Percentiles rank a stretch among this genome's conserved stretches.
phyloP scores from a whole-genome alignment of 2,797 vertebrate genomes.

The Gouania willdenowi region DNA sequence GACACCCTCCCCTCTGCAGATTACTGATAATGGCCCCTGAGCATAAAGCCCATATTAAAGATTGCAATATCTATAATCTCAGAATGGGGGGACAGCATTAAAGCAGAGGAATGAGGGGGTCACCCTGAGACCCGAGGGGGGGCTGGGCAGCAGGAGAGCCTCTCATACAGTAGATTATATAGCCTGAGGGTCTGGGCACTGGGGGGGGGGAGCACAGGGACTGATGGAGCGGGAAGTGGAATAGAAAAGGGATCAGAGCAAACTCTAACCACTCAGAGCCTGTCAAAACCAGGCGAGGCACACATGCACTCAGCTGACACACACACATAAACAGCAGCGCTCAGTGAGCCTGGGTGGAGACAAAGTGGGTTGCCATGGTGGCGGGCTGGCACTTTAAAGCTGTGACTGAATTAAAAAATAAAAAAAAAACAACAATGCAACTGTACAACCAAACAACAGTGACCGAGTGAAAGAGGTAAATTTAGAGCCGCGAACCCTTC shows the following conservation, averaged over 20 bases:
- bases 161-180: conserved; percentile 69
- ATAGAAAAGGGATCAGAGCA: conserved; percentile 63
- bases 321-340: conserved; percentile 9
- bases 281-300: conserved; percentile 57
- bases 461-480: conserved; percentile 40
- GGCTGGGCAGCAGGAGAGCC: conserved; percentile 43
- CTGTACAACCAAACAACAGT: conserved; percentile 42
- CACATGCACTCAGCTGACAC: conserved; percentile 28
- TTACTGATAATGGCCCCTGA: conserved; percentile 78
- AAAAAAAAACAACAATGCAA: conserved; percentile 26
- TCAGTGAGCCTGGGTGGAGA: conserved; percentile 48
- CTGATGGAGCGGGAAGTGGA: conserved; percentile 61
- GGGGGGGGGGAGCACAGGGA: conserved; percentile 48
- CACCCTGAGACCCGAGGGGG: conserved; percentile 60
- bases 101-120: conserved; percentile 68
- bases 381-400: conserved; percentile 47
- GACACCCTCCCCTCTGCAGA: conserved; percentile 70
- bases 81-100: conserved; percentile 71
- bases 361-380: conserved; percentile 52
- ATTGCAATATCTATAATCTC: conserved; percentile 81
- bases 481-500: conserved; percentile 22
- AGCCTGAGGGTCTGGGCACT: conserved; percentile 48
- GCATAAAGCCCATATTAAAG: conserved; percentile 79
- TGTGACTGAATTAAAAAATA: conserved; percentile 22
- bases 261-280: conserved; percentile 58